These are phyloP conservation scores for Dryadula phaetusa DNA, from an alignment of 2,888 invertebrate species.

Conservation along the genomic window DNA sequence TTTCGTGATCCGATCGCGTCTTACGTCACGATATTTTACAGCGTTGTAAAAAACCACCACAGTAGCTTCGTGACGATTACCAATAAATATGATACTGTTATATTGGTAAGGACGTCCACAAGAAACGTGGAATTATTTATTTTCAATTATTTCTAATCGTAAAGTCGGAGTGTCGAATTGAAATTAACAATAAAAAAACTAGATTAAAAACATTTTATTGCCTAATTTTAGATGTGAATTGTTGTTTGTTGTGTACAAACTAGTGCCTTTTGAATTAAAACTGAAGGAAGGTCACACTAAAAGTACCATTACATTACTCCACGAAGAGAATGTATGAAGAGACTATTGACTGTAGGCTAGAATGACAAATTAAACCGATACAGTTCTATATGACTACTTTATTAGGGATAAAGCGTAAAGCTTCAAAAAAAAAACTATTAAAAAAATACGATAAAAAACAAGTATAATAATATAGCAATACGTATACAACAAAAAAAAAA, in stretches of 20 bases:
- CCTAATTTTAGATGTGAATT: background rate
- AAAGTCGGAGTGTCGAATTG: background rate
- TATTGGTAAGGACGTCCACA: slow-evolving; percentile 13
- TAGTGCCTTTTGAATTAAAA: no score
- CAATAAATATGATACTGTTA: slow-evolving; percentile 14
- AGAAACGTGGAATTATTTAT: background rate
- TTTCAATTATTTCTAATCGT: background rate
- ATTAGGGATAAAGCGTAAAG: background rate
- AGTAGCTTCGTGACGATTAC: slow-evolving; percentile 14
- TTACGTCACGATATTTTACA: slow-evolving; percentile 14
- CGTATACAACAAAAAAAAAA: background rate
- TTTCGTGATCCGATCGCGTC: slow-evolving; percentile 12
- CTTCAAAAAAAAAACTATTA: background rate
- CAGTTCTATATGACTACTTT: no score
- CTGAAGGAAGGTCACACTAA: no score
- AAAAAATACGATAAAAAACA: background rate
- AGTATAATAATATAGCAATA: background rate
- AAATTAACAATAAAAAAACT: slow-evolving; percentile 8
- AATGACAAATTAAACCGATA: no score
- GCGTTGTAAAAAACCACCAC: background rate
- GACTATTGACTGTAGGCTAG: no score
- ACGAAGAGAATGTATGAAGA: no score
- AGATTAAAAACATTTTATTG: slow-evolving; percentile 1
- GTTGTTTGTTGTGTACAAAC: background rate
- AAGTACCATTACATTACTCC: no score